Conservation (phyloP, 2,888 invertebrate species). For the Phaonia tiefii region DNA sequence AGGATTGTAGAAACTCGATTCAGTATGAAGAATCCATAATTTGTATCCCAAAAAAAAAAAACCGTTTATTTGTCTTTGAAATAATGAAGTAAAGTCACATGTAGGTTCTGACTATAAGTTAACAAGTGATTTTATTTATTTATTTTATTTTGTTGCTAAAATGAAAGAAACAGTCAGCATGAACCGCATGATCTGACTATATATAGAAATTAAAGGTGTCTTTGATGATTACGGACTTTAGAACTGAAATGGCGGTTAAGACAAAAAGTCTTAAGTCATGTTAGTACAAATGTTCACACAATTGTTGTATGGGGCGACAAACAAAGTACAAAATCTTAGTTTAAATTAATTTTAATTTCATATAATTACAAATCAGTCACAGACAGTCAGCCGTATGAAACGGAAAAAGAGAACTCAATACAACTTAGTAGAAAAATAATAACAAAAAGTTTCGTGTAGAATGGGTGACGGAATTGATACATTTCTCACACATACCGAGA, state of each 20-base stretch:
- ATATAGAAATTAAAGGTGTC: neutral
- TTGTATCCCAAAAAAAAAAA: too few relatives aligned
- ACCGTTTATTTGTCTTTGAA: too few relatives aligned
- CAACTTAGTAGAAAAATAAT: too few relatives aligned
- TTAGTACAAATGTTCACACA: constrained; percentile 19
- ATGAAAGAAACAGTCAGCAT: constrained; percentile 18
- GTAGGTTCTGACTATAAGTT: too few relatives aligned
- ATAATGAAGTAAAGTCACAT: too few relatives aligned
- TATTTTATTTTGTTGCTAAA: too few relatives aligned
- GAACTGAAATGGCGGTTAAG: constrained; percentile 4
- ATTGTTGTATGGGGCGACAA: constrained; percentile 1
- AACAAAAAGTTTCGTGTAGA: neutral
- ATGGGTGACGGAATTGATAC: neutral
- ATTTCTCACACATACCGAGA: neutral
- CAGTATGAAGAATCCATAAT: too few relatives aligned
- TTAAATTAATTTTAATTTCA: constrained; percentile 18
- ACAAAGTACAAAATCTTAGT: too few relatives aligned
- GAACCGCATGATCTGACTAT: neutral
- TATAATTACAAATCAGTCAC: too few relatives aligned
- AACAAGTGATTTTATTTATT: constrained; percentile 14
- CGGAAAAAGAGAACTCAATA: too few relatives aligned
- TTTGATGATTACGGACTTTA: constrained; percentile 27
- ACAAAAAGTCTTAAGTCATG: constrained; percentile 20
- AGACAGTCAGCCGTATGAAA: neutral
- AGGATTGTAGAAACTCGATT: too few relatives aligned